Evolutionary conservation across 2,888 invertebrate genomes (phyloP).

Genomic region (Drosophila cracens): DNA sequence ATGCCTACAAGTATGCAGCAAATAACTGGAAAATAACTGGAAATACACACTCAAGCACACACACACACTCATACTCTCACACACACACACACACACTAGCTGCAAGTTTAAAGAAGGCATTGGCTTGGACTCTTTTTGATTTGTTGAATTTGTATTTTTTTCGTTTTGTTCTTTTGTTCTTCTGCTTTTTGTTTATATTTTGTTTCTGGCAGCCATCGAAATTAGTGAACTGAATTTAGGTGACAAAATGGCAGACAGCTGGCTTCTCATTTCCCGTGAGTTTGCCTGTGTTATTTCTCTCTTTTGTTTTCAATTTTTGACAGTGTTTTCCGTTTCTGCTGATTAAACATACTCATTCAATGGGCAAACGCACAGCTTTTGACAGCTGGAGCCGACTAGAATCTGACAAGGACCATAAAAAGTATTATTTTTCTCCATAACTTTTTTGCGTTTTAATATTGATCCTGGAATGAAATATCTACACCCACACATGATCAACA

Average conservation of each 20-base stretch:
- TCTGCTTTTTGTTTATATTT: not conserved
- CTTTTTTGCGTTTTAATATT: not conserved
- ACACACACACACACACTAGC: not conserved
- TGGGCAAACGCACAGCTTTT: not conserved
- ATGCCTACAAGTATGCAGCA: slow-evolving; percentile 65
- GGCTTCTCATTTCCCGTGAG: not conserved
- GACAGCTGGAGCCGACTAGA: not conserved
- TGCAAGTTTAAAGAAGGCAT: slow-evolving; percentile 15
- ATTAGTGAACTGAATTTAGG: slow-evolving; percentile 47
- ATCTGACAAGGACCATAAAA: not conserved
- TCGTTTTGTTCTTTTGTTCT: not conserved
- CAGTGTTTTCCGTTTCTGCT: not conserved
- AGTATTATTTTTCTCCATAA: not conserved
- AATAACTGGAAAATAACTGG: slow-evolving; percentile 39
- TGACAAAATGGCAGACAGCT: slow-evolving; percentile 67
- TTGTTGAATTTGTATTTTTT: not conserved
- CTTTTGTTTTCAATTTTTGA: not conserved
- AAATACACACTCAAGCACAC: slow-evolving; percentile 1
- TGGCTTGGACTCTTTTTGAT: slow-evolving; percentile 35
- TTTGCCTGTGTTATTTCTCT: not conserved
- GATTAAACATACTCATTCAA: not conserved
- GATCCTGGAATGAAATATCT: not conserved
- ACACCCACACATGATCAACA: not conserved
- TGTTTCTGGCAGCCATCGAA: slow-evolving; percentile 12
- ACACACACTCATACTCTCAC: not conserved